Evolutionary conservation across 1,140 invertebrate species (phyloP).

Genomic region (Arion vulgaris): DNA sequence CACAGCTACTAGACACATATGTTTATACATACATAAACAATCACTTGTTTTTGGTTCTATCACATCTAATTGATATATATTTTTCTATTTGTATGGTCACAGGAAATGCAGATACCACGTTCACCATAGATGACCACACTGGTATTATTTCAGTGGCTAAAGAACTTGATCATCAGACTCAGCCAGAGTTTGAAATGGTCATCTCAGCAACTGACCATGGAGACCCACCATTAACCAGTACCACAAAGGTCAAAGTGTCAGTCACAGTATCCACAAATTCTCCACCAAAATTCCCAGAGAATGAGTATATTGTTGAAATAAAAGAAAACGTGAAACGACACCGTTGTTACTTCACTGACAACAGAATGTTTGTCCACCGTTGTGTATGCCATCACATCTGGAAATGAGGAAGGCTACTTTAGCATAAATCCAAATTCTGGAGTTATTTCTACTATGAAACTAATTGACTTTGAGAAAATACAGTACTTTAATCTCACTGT

Average conservation of each 20-base stretch:
- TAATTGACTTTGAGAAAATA: conserved; percentile 77
- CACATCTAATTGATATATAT: no score
- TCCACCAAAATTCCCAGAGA: conserved; percentile 81
- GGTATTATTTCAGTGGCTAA: conserved; percentile 84
- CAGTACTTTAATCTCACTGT: conserved; percentile 86
- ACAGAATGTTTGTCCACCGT: conserved; percentile 76
- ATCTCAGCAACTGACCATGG: conserved; percentile 88
- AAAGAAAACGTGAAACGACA: conserved; percentile 87
- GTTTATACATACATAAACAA: no score
- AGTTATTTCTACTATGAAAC: conserved; percentile 68
- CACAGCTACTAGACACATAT: no score
- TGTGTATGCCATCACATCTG: conserved; percentile 63
- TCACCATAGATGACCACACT: conserved; percentile 83
- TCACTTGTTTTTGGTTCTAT: no score
- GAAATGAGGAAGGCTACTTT: conserved; percentile 70
- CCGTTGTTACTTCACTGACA: conserved; percentile 83
- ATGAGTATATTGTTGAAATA: conserved; percentile 83
- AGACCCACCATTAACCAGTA: conserved; percentile 81
- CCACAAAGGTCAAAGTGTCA: conserved; percentile 87
- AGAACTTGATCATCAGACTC: conserved; percentile 86
- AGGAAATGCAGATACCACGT: conserved; percentile 89
- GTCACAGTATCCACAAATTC: conserved; percentile 91
- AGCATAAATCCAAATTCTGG: conserved; percentile 73
- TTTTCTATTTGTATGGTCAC: no score
- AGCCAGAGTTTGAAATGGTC: conserved; percentile 85